Base-by-base conservation (phyloP, 2,888 invertebrate genomes). In the Plagodis dolabraria region DNA sequence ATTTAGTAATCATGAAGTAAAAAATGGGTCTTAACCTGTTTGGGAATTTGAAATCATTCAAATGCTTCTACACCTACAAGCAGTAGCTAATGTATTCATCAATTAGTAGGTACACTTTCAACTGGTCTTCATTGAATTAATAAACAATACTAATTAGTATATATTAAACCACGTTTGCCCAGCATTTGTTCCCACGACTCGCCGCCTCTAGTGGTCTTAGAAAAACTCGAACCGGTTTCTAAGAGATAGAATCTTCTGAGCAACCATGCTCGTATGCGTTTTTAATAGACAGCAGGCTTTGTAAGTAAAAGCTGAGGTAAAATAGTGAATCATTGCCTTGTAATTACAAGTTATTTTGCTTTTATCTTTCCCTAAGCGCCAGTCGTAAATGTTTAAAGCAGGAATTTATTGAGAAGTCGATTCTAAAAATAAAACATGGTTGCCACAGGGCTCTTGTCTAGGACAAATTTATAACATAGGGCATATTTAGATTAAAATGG, bases 151-250 rank as follows among this genome's bases (percentile, higher is more conserved):
- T 78, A 77, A 83, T 83, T 75, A 80, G 76, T 72, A 71, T 69
- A 71, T 72, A 75, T 72, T 69, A 72, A 75, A 68, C 63, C 63
- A 70, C 56, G 58, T 60, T 67, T 67, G 69, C 68, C 68, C 64
- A 70, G 72, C 64, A 67, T 77, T 77, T 81, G 76, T 86, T 89
- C 86, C 83, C 87, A 87, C 84, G 85, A 64, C 69, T 73, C 70
- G 68, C 65, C 55, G 60, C 63, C 67, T 70, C 67, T 71, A 74
- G 67, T 65, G 71, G 70, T 66, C 72, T 83, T 83, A 83, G 83
- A 86, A 88, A 88, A 88, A 86, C 72, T 71, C 60, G 45, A 84
- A 88, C 89, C 87, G 88, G 88, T 89, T 88, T 74, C 51, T 63
- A 67, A 70, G 75, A 79, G 77, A 79, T 79, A 72, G 74, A 75